A percentile compares a stretch with the other conserved stretches of the same genome.
Conservation (phyloP, 2,797 vertebrate species). For the Cyprinella venusta region DNA sequence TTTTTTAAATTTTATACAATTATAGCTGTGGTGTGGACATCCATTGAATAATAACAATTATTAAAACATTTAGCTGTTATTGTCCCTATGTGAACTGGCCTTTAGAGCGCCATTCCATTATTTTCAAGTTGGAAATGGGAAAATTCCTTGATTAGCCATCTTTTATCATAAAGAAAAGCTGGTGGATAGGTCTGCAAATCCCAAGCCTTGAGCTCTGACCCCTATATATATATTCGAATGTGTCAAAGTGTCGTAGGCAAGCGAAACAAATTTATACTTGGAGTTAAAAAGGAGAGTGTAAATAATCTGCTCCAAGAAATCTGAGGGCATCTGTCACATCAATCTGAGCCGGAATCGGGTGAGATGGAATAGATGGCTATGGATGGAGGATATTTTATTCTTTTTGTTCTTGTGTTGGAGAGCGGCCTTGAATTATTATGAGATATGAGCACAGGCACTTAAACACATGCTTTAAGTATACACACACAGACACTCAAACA, state of each 20-base stretch:
- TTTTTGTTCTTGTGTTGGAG: constrained; percentile 44
- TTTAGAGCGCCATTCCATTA: neutral
- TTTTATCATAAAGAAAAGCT: constrained; percentile 4
- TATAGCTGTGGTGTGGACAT: neutral
- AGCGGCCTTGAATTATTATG: constrained; percentile 45
- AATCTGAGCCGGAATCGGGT: constrained; percentile 16
- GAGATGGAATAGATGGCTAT: constrained; percentile 2
- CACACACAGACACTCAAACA: constrained; percentile 12
- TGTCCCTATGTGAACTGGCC: neutral
- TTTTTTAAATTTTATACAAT: neutral
- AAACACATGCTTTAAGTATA: constrained; percentile 3
- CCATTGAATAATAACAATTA: neutral
- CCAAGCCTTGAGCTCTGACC: constrained; percentile 27
- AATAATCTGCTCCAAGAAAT: constrained; percentile 43
- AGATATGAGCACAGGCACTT: constrained; percentile 11
- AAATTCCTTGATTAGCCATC: neutral
- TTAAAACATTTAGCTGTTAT: neutral
- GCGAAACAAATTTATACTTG: neutral
- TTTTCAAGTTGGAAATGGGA: neutral
- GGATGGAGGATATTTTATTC: constrained; percentile 42
- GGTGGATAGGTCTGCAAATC: neutral
- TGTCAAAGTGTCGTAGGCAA: neutral
- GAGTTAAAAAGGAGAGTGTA: constrained; percentile 11
- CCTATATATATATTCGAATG: neutral
- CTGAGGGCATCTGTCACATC: constrained; percentile 45